Evolutionary conservation across 1,140 invertebrate species (phyloP).

Genomic region (Lepidurus couesii): DNA sequence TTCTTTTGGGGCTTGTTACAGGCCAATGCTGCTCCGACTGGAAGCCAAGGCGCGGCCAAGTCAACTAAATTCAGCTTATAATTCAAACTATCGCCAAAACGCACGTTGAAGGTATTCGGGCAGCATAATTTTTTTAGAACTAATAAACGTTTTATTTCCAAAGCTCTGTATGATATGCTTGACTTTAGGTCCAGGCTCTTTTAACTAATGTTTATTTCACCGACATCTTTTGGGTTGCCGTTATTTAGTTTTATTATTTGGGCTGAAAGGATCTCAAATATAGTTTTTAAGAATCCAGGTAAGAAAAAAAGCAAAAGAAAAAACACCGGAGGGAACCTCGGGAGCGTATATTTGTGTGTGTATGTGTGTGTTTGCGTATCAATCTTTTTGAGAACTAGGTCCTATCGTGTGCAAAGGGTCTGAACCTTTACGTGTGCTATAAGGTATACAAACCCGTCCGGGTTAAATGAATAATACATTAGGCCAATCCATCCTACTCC

Average conservation of each 20-base stretch:
- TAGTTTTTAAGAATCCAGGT: no score
- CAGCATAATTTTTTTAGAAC: no score
- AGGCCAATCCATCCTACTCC: neutral
- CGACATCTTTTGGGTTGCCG: no score
- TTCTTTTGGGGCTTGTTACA: conserved; percentile 18
- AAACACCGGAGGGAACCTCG: no score
- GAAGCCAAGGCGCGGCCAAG: conserved; percentile 20
- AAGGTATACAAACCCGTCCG: neutral
- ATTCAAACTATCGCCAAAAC: conserved; percentile 19
- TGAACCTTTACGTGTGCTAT: neutral
- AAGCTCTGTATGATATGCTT: no score
- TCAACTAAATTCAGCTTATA: conserved; percentile 19
- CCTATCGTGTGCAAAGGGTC: neutral
- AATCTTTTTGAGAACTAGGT: neutral
- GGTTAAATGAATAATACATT: conserved; percentile 22
- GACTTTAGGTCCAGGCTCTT: no score
- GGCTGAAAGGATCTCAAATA: no score
- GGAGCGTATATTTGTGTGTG: neutral
- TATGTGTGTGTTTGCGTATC: neutral
- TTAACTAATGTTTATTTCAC: no score
- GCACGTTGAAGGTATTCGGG: neutral
- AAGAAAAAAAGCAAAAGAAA: no score
- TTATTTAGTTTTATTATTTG: no score
- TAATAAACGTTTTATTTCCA: no score
- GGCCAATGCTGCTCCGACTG: neutral